phyloP scores from a whole-genome alignment of 2,113 vertebrate genomes.

The Ceratotherium simum region DNA sequence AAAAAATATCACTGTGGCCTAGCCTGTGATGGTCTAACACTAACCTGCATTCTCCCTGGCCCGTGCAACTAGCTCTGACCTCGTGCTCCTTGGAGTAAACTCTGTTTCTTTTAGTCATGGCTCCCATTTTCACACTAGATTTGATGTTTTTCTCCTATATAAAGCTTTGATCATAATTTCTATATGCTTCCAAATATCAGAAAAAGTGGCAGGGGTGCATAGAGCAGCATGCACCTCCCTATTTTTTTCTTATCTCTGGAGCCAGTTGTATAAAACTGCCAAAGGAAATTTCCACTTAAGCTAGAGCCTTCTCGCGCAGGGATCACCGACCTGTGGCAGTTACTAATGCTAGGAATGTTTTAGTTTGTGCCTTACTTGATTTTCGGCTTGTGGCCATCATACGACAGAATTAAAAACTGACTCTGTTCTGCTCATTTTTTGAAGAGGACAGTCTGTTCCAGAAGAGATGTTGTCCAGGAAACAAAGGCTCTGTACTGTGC shows the following conservation, averaged over 20 bases:
- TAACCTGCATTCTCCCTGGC: neutral
- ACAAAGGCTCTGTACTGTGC: neutral
- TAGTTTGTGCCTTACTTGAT: neutral
- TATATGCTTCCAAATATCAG: neutral
- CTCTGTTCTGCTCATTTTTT: slow-evolving; percentile 4
- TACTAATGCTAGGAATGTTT: neutral
- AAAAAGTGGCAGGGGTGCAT: neutral
- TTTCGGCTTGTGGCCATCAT: slow-evolving; percentile 24
- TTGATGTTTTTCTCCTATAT: neutral
- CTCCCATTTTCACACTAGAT: neutral
- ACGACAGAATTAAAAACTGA: slow-evolving; percentile 42
- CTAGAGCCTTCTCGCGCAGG: neutral
- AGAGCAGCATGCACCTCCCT: neutral
- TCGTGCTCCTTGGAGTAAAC: neutral
- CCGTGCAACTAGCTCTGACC: neutral
- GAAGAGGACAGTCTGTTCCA: neutral
- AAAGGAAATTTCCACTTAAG: slow-evolving; percentile 54
- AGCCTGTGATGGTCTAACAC: neutral
- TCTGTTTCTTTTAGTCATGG: neutral
- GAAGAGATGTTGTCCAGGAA: slow-evolving; percentile 8
- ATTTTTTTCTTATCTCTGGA: slow-evolving; percentile 25
- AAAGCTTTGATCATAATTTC: slow-evolving; percentile 25
- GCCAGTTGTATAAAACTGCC: slow-evolving; percentile 34
- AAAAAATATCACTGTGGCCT: neutral
- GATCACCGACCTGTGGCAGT: neutral